phyloP scores from a whole-genome alignment of 2,888 invertebrate species.

The Silvanus unidentatus region DNA sequence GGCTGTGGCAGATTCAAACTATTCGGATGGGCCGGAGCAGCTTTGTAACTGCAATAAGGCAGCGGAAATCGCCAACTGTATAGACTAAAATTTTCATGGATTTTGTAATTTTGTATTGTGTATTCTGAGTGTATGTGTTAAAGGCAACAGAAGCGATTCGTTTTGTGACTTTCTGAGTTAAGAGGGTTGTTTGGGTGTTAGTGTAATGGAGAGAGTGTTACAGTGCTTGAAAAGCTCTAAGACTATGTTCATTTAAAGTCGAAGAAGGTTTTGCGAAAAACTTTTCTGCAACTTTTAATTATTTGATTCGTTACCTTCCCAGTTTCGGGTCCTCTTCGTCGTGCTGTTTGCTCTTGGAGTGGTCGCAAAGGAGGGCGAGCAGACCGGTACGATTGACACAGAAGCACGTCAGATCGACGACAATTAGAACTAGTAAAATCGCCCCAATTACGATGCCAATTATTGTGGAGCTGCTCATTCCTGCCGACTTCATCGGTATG shows the following conservation, averaged over 20 bases:
- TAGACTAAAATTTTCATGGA: slow-evolving; percentile 62
- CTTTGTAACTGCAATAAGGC: slow-evolving; percentile 92
- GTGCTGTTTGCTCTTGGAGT: slow-evolving; percentile 58
- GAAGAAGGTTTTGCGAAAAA: too few species aligned
- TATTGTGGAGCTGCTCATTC: slow-evolving; percentile 68
- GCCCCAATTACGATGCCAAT: slow-evolving; percentile 81
- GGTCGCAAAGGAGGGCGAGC: slow-evolving; percentile 61
- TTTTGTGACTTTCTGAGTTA: background rate
- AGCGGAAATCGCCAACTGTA: slow-evolving; percentile 95
- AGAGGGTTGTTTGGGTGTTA: slow-evolving; percentile 7
- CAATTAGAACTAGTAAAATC: slow-evolving; percentile 69
- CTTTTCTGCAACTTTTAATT: too few species aligned
- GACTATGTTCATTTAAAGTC: too few species aligned
- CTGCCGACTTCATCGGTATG: slow-evolving; percentile 45
- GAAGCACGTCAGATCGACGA: slow-evolving; percentile 80
- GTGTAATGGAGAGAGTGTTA: too few species aligned
- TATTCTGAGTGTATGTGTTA: slow-evolving; percentile 3
- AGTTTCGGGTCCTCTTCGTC: slow-evolving; percentile 79
- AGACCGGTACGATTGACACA: slow-evolving; percentile 61
- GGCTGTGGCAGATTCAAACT: slow-evolving; percentile 74
- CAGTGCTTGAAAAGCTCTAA: too few species aligned
- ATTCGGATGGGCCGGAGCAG: slow-evolving; percentile 67
- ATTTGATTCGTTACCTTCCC: slow-evolving; percentile 66
- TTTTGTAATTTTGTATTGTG: slow-evolving; percentile 21
- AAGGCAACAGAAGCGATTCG: background rate